Evolutionary conservation across 2,113 vertebrate genomes (phyloP), one percentile per base, ranked within the genome.

Genomic region (Prinia subflava): DNA sequence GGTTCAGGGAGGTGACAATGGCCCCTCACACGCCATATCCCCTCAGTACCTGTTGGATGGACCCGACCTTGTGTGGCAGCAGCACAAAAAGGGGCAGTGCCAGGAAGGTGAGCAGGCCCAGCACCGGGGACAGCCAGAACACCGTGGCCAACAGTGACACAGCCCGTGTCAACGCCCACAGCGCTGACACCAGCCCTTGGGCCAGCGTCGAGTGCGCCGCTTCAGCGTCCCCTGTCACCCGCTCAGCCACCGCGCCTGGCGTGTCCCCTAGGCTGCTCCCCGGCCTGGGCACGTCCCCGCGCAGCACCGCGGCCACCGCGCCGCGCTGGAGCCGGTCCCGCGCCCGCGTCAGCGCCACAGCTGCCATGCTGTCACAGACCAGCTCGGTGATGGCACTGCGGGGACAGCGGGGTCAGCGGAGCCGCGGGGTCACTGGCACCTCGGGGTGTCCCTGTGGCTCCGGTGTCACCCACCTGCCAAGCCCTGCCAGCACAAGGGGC

Each of bases 211-310:
- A 9, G 17, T 64, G 75, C 1, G 9, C 25, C 2, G 30, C 65
- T n/a, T 9, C 11, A 0, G 85, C 13, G 4, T 87, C 85, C 16
- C 65, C 75, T 1, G 85, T 79, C 41, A 79, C 41, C 16, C 65
- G 49, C 11, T 33, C 15, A 2, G 84, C 75, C 65, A 87, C 85
- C 6, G 56, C 16, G 5, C 24, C 41, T 2, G 74, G 56, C 1
- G 84, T 70, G 56, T 79, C 75, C 6, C 85, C 85, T 6, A 87
- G 65, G 24, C 3, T 11, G 56, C 39, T 57, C 8, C 84, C 56
- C 0, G 20, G 65, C 0, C 75, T 49, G 3, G 85, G 56, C n/a
- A 41, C 0, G 9, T 42, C 57, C 56, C 75, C 85, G 0, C 35
- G 75, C 13, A 87, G 75, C 75, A 71, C 65, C 1, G 28, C 28